Percentiles rank a stretch among this genome's conserved stretches.
These are phyloP conservation scores for Aix galericulata DNA, from an alignment of 2,113 vertebrate species.

Conservation along the genomic window DNA sequence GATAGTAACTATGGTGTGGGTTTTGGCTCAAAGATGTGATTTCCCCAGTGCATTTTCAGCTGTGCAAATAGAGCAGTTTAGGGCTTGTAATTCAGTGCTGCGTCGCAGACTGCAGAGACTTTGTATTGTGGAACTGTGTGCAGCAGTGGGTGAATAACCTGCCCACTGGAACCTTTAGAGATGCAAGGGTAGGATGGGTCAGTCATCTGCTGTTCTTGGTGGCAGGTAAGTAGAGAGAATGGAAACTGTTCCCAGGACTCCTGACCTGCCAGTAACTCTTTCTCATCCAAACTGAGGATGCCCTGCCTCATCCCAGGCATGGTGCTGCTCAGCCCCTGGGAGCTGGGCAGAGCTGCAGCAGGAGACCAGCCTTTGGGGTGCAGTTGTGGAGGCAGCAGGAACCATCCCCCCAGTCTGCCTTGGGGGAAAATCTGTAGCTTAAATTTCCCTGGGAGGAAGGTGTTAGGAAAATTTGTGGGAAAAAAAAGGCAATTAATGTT, in stretches of 20 bases:
- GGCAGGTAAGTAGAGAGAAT: not conserved
- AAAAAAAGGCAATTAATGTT: not conserved
- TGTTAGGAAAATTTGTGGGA: not conserved
- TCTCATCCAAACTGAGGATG: not conserved
- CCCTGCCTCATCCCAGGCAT: not conserved
- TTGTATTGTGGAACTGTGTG: not conserved
- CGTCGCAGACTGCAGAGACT: not conserved
- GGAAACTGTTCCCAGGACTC: not conserved
- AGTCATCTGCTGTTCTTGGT: not conserved
- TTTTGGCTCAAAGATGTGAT: slow-evolving; percentile 30
- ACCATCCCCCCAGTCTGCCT: not conserved
- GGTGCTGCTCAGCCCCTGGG: too few relatives aligned
- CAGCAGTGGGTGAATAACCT: not conserved
- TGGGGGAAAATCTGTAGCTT: not conserved
- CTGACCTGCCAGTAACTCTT: not conserved
- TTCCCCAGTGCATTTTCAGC: slow-evolving; percentile 1
- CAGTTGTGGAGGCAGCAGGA: not conserved
- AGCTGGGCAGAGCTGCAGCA: not conserved
- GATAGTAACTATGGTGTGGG: not conserved
- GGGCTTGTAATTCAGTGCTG: not conserved
- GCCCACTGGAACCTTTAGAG: not conserved
- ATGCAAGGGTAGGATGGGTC: not conserved
- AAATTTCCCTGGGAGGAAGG: not conserved
- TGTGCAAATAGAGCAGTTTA: slow-evolving; percentile 28
- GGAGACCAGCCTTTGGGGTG: not conserved